phyloP scores from a whole-genome alignment of 1,140 invertebrate genomes.

The Neelides sp. region DNA sequence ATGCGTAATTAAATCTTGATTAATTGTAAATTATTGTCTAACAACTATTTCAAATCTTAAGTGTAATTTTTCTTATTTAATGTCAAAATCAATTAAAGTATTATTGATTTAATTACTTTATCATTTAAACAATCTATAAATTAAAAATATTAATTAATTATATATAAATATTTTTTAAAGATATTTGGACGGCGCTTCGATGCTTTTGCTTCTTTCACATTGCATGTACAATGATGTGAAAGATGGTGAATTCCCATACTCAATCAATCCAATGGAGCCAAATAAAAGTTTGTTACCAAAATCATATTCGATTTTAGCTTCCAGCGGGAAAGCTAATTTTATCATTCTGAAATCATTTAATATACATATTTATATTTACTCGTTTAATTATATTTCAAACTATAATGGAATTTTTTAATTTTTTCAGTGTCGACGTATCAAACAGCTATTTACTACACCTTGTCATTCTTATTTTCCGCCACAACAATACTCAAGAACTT shows the following conservation, averaged over 20 bases:
- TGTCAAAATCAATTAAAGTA: not conserved
- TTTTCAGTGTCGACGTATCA: no score
- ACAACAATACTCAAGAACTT: constrained; percentile 18
- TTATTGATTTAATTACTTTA: not conserved
- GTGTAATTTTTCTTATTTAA: not conserved
- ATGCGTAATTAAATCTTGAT: no score
- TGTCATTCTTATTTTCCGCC: constrained; percentile 14
- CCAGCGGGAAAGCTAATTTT: no score
- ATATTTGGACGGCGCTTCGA: constrained; percentile 2
- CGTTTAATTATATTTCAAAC: no score
- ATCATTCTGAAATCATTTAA: no score
- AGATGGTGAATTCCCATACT: constrained; percentile 1
- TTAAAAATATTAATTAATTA: not conserved
- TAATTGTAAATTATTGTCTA: not conserved
- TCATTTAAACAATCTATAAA: no score
- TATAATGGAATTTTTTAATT: no score
- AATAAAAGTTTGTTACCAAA: no score
- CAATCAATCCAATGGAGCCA: constrained; percentile 4
- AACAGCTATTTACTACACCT: no score
- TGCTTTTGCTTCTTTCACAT: not conserved
- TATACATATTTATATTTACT: no score
- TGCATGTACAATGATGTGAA: constrained; percentile 6
- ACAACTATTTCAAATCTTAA: not conserved
- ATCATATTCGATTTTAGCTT: no score
- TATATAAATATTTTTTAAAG: not conserved